Conservation (phyloP, 2,113 vertebrate species). For the Apteryx owenii region DNA sequence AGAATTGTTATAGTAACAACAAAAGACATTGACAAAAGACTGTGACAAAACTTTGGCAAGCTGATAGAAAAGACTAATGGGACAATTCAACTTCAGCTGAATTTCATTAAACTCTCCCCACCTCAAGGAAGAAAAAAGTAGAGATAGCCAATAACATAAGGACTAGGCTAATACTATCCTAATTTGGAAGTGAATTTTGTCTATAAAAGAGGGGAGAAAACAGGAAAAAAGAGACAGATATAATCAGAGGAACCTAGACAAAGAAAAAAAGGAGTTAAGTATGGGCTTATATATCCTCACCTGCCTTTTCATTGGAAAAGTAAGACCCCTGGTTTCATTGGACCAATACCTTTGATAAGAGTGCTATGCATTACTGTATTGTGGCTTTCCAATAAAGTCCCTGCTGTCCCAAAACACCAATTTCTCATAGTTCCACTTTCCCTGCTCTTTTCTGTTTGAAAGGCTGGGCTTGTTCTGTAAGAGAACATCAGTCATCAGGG, state of each 20-base stretch:
- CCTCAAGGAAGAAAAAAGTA: neutral
- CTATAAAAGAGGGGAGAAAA: neutral
- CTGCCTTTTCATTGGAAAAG: neutral
- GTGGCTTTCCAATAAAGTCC: neutral
- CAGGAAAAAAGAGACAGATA: no score
- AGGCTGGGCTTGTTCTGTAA: neutral
- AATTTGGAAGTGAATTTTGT: neutral
- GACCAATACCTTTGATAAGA: rapidly evolving
- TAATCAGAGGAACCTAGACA: neutral
- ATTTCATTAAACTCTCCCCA: neutral
- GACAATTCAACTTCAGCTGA: neutral
- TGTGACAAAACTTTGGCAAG: conserved; percentile 16
- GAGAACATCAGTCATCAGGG: neutral
- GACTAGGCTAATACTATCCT: neutral
- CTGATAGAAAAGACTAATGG: neutral
- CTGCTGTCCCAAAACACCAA: neutral
- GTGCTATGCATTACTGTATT: rapidly evolving
- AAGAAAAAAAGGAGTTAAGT: neutral
- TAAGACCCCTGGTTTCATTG: neutral
- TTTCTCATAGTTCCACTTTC: neutral
- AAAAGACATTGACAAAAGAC: neutral
- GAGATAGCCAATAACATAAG: neutral
- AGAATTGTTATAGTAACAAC: conserved; percentile 28
- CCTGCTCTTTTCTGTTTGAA: neutral
- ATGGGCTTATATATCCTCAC: neutral